phyloP scores from a whole-genome alignment of 1,140 invertebrate species.

The Portunus trituberculatus region DNA sequence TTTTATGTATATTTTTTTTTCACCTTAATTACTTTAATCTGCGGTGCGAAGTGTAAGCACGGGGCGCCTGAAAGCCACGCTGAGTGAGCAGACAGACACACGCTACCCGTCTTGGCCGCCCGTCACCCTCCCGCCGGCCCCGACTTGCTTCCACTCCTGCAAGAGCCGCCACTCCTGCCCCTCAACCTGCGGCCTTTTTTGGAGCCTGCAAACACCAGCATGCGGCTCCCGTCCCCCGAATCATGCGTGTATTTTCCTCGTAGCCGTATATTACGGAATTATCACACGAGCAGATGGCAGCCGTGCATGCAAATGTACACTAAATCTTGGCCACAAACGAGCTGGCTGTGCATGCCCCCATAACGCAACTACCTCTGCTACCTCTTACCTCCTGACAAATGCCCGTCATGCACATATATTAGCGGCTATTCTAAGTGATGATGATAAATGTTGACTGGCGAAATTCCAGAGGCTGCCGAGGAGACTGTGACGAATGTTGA shows the following conservation, averaged over 20 bases:
- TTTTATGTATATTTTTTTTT: not conserved
- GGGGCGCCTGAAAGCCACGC: conserved; percentile 1
- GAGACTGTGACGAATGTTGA: conserved; percentile 51
- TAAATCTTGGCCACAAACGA: conserved; percentile 4
- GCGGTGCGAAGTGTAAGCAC: not conserved
- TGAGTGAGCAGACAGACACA: not conserved
- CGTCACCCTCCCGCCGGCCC: not conserved
- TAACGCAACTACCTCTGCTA: not conserved
- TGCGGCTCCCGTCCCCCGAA: not conserved
- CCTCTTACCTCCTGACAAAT: not conserved
- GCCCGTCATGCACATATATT: conserved; percentile 37
- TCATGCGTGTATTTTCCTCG: not conserved
- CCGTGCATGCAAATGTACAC: not conserved
- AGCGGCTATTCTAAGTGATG: conserved; percentile 40
- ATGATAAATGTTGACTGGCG: conserved; percentile 24
- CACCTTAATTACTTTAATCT: not conserved
- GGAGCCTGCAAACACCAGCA: not conserved
- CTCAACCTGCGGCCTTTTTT: too few relatives aligned
- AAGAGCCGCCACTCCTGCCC: too few relatives aligned
- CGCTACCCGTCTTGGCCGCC: not conserved
- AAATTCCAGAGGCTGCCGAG: not conserved
- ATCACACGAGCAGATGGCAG: not conserved
- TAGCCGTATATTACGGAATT: not conserved
- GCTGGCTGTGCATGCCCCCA: not conserved
- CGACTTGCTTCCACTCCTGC: not conserved